These are phyloP conservation scores for Helicoverpa armigera DNA, from an alignment of 1,140 invertebrate species.

Conservation along the genomic window DNA sequence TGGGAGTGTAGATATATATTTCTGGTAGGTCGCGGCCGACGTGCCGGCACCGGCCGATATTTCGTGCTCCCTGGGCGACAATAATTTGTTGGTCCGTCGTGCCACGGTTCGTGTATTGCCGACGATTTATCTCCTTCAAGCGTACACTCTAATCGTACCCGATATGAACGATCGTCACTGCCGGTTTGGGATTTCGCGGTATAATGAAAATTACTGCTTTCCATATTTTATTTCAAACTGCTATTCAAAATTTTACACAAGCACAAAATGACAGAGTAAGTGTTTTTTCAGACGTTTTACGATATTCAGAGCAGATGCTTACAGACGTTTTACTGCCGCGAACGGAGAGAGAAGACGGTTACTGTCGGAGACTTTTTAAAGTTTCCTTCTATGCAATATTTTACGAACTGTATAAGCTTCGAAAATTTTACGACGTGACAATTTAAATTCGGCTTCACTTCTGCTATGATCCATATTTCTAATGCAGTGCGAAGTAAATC, in stretches of 20 bases:
- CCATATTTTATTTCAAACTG: conserved; percentile 9
- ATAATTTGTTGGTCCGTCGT: conserved; percentile 80
- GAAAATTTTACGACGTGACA: conserved; percentile 25
- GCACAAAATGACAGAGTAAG: background rate
- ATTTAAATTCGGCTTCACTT: conserved; percentile 39
- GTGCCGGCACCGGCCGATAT: conserved; percentile 69
- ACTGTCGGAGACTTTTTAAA: conserved; percentile 26
- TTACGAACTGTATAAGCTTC: conserved; percentile 24
- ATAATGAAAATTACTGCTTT: conserved; percentile 35
- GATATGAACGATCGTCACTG: conserved; percentile 60
- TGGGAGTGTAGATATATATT: conserved; percentile 63
- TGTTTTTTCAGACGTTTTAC: conserved; percentile 16
- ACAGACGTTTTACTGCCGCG: conserved; percentile 12
- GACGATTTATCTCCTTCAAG: conserved; percentile 64
- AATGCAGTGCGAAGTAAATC: conserved; percentile 66
- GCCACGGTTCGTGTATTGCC: conserved; percentile 59
- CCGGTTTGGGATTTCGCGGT: conserved; percentile 50
- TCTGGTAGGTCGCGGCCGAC: conserved; percentile 59
- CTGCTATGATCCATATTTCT: conserved; percentile 61
- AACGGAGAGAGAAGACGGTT: conserved; percentile 32
- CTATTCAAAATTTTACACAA: conserved; percentile 27
- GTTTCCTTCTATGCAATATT: conserved; percentile 18
- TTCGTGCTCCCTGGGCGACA: conserved; percentile 74
- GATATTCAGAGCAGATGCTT: conserved; percentile 28
- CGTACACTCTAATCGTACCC: conserved; percentile 60